phyloP scores from a whole-genome alignment of 2,888 invertebrate species.

The Eupithecia pulchellata region DNA sequence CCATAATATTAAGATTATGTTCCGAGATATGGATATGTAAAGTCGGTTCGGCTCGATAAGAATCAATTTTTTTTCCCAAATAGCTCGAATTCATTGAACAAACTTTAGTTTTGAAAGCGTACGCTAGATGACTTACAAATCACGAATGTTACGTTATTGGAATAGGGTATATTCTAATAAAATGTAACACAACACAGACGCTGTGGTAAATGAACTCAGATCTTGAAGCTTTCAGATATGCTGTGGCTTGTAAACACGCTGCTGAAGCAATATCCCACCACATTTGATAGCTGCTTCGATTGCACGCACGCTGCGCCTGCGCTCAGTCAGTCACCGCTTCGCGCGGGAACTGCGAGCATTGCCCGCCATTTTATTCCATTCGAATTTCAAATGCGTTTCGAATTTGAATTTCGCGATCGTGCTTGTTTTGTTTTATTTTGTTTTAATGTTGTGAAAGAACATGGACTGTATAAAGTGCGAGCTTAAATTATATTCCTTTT shows the following conservation, averaged over 20 bases:
- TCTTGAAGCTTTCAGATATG: slow-evolving; percentile 37
- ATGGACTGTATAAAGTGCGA: slow-evolving; percentile 49
- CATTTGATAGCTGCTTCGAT: slow-evolving; percentile 44
- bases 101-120: slow-evolving; percentile 30
- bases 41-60: neutral
- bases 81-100: slow-evolving; percentile 8
- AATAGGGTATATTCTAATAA: slow-evolving; percentile 55
- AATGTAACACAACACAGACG: slow-evolving; percentile 57
- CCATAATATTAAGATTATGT: neutral
- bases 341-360: slow-evolving; percentile 67
- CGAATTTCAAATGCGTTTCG: slow-evolving; percentile 53
- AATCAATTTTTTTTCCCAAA: neutral
- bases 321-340: slow-evolving; percentile 60
- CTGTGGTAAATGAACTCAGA: slow-evolving; percentile 57
- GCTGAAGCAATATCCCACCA: slow-evolving; percentile 65
- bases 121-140: slow-evolving; percentile 37
- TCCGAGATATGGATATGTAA: neutral
- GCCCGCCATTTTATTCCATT: slow-evolving; percentile 49
- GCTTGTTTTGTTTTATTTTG: slow-evolving; percentile 36
- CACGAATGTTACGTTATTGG: slow-evolving; percentile 46
- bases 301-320: slow-evolving; percentile 59
- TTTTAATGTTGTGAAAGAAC: slow-evolving; percentile 39
- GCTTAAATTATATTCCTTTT: slow-evolving; percentile 13
- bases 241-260: slow-evolving; percentile 49
- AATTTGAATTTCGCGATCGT: slow-evolving; percentile 44